Evolutionary conservation across 2,888 invertebrate species (phyloP).

Genomic region (Euclidia mi): DNA sequence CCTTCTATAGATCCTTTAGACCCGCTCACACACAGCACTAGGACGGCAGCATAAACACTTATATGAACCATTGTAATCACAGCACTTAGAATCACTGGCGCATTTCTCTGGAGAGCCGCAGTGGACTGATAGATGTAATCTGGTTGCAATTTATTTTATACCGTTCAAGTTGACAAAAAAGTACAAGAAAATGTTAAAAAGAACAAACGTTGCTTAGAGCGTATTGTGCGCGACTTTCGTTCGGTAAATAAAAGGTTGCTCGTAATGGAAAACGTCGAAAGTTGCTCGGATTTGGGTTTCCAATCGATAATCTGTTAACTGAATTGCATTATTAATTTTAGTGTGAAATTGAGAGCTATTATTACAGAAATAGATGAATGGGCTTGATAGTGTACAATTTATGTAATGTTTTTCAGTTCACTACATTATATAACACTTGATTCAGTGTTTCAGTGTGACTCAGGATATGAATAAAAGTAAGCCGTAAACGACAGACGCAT

Average conservation of each 20-base stretch:
- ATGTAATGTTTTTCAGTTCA: too few species aligned
- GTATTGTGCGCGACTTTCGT: conserved; percentile 80
- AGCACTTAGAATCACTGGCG: conserved; percentile 61
- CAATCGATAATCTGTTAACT: conserved; percentile 53
- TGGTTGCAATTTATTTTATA: conserved; percentile 82
- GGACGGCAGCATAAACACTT: conserved; percentile 62
- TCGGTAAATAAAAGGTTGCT: conserved; percentile 59
- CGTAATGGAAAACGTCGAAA: conserved; percentile 69
- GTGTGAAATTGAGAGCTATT: conserved; percentile 5
- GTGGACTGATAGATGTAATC: conserved; percentile 72
- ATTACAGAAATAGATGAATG: too few species aligned
- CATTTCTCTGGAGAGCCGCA: conserved; percentile 72
- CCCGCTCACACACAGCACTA: conserved; percentile 60
- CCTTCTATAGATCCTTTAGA: conserved; percentile 74
- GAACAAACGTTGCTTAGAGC: conserved; percentile 62
- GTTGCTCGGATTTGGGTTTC: conserved; percentile 57
- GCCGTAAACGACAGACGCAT: too few species aligned
- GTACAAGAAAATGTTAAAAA: conserved; percentile 73
- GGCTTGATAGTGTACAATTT: too few species aligned
- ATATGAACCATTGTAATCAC: conserved; percentile 72
- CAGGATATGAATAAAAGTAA: too few species aligned
- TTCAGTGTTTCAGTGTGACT: too few species aligned
- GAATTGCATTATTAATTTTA: conserved; percentile 40
- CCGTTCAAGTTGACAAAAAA: conserved; percentile 64
- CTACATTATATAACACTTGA: too few species aligned